phyloP scores from a whole-genome alignment of 1,140 invertebrate genomes.

The Nymphalis io region DNA sequence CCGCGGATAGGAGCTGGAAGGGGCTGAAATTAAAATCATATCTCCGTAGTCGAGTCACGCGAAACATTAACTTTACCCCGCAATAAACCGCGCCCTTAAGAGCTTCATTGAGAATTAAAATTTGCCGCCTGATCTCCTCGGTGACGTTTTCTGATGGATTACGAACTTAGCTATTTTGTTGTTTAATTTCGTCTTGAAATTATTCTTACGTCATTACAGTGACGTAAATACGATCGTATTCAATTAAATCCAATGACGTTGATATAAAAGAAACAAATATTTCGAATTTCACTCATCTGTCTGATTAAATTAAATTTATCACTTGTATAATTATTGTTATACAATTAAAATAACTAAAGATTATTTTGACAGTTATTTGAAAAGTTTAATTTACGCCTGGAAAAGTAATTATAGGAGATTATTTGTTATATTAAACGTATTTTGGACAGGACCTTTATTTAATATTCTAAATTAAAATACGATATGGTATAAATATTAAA shows the following conservation, averaged over 20 bases:
- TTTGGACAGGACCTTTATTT: background rate
- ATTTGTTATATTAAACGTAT: background rate
- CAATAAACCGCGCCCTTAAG: slow-evolving; percentile 77
- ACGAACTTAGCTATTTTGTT: slow-evolving; percentile 64
- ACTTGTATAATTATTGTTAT: background rate
- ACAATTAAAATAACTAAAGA: slow-evolving; percentile 8
- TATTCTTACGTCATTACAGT: slow-evolving; percentile 40
- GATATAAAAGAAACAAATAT: slow-evolving; percentile 23
- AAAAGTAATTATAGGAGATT: background rate
- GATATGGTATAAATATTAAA: background rate
- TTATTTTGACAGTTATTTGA: slow-evolving; percentile 12
- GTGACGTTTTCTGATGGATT: slow-evolving; percentile 73
- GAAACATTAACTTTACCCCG: slow-evolving; percentile 75
- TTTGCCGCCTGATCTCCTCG: slow-evolving; percentile 75
- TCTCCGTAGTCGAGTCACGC: slow-evolving; percentile 77
- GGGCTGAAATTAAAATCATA: slow-evolving; percentile 77
- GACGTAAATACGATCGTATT: slow-evolving; percentile 29
- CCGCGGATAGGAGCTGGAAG: slow-evolving; percentile 52
- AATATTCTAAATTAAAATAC: background rate
- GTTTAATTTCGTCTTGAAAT: slow-evolving; percentile 56
- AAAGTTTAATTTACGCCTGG: background rate
- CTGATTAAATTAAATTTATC: slow-evolving; percentile 9
- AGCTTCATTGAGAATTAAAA: slow-evolving; percentile 78
- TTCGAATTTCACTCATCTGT: slow-evolving; percentile 13
- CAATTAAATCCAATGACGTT: slow-evolving; percentile 31